Evolutionary conservation across 37 sponge, comb jelly and placozoan genomes (phyloP).

Genomic region (Geodia barretti): DNA sequence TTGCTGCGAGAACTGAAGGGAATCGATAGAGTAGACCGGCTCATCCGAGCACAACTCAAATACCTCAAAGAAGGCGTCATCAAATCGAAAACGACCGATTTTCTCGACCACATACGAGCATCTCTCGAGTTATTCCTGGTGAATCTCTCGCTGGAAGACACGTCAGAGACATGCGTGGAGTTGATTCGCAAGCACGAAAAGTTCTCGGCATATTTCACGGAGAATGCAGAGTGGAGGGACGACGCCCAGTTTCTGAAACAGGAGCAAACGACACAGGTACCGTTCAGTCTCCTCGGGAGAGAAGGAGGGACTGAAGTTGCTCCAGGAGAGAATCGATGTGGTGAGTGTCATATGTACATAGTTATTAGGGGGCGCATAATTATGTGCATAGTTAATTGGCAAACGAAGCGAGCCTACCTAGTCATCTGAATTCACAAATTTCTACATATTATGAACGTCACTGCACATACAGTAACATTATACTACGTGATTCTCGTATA

Average conservation of each 20-base stretch:
- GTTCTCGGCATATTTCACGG: constrained; percentile 29
- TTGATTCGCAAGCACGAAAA: background rate
- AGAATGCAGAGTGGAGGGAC: constrained; percentile 32
- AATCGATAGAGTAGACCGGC: constrained; percentile 4
- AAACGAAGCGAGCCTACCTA: no score
- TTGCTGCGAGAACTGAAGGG: constrained; percentile 35
- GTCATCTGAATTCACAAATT: no score
- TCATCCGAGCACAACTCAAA: constrained; percentile 33
- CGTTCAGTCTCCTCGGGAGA: constrained; percentile 17
- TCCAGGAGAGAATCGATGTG: constrained; percentile 35
- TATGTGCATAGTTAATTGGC: no score
- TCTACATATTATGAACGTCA: no score
- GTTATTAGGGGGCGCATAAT: no score
- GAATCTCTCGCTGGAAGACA: constrained; percentile 3
- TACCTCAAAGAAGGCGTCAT: constrained; percentile 21
- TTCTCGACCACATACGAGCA: constrained; percentile 28
- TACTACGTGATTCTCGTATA: no score
- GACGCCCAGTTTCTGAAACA: constrained; percentile 21
- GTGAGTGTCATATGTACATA: no score
- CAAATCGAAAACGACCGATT: constrained; percentile 7
- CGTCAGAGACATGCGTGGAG: constrained; percentile 1
- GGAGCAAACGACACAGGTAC: background rate
- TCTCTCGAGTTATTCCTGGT: constrained; percentile 27
- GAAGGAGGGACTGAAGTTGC: background rate
- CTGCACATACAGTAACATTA: no score